Conservation (phyloP, 2,113 vertebrate genomes). For the Mus musculus region GRCm39 chr6:28515001-28515500, state of each 20-base stretch:
- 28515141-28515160: background rate
- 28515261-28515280: conserved; percentile 61
- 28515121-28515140: conserved; percentile 13
- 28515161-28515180: conserved; percentile 29
- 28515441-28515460: background rate
- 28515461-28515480: background rate
- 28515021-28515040: conserved; percentile 1
- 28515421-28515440: background rate
- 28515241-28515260: conserved; percentile 43
- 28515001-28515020: background rate
- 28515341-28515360: background rate
- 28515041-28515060: conserved; percentile 6
- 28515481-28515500: background rate
- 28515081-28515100: background rate
- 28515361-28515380: background rate
- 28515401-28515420: background rate
- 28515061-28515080: background rate
- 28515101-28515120: background rate
- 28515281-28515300: background rate
- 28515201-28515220: conserved; percentile 42
- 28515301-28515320: conserved; percentile 16
- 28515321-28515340: background rate
- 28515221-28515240: conserved; percentile 47
- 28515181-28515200: background rate
- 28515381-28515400: background rate